phyloP scores from a whole-genome alignment of 1,140 invertebrate species.

The Sarcophaga bullata region DNA sequence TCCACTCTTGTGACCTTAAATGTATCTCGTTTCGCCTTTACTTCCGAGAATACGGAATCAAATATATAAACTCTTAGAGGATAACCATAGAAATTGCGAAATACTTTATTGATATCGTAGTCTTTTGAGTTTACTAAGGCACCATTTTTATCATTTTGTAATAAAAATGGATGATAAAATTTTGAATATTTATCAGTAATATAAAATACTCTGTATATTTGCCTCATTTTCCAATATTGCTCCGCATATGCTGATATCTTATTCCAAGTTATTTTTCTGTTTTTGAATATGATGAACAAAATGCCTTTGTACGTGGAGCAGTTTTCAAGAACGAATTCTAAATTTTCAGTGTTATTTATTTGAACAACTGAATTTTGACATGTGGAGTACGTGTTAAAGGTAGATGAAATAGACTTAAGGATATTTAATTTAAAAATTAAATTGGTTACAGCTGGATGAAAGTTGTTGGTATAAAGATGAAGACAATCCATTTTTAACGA shows the following conservation, averaged over 20 bases:
- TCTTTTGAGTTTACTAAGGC: neutral
- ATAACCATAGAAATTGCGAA: conserved; percentile 56
- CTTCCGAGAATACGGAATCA: conserved; percentile 53
- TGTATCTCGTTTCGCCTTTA: conserved; percentile 46
- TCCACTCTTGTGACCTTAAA: conserved; percentile 46
- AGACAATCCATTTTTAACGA: neutral
- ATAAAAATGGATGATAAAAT: conserved; percentile 44
- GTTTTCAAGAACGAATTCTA: neutral
- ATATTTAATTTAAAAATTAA: neutral
- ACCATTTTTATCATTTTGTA: neutral
- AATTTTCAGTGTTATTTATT: neutral
- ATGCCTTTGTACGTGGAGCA: neutral
- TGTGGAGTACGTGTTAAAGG: neutral
- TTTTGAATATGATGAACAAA: conserved; percentile 26
- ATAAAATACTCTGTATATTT: conserved; percentile 36
- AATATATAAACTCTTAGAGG: conserved; percentile 59
- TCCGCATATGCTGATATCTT: neutral
- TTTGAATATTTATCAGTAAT: neutral
- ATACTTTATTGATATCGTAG: conserved; percentile 39
- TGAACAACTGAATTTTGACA: neutral
- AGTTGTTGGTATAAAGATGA: neutral
- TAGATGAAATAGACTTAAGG: neutral
- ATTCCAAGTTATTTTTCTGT: neutral
- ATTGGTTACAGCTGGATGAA: neutral
- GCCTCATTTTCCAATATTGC: conserved; percentile 7